Base-by-base conservation (phyloP, 2,113 vertebrate species). In the Mustelus asterias region DNA sequence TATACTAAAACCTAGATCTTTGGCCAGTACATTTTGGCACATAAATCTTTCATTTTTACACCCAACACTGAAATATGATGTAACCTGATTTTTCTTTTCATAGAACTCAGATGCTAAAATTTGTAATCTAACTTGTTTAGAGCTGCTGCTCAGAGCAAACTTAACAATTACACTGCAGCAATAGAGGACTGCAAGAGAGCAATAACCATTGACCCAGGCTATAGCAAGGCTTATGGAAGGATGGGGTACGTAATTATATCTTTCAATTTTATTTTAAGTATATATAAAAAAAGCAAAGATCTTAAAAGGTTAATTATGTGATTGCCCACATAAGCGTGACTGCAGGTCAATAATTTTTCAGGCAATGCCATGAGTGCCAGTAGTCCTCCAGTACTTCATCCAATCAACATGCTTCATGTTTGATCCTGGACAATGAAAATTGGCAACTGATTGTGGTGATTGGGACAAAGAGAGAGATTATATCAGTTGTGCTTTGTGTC, bases 151-250 rank as follows among this genome's bases (percentile, higher is more conserved):
- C 98, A 99, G 96, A 99, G 99, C 97, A 99, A 99, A 96, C 97
- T 99, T 96, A 98, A 98, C 83, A 98, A 99, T 95, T 99, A 99
- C 95, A 98, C 97, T 1, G 99, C 99, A 96, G 99, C 99, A 76
- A 99, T 98, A 89, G 98, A 97, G 60, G 99, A 99, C 94, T 99
- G 99, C 95, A 98, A 99, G 97, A 98, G 98, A 97, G 99, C 99
- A 93, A 99, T 99, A 89, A 98, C 98, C 58, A 99, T 99, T 33
- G 99, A 99, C 96, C 98, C 98, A 0, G 98, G 98, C 83, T 99
- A 99, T 98, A 99, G 99, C 97, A 99, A 99, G 97, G 99, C 99
- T 2, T 99, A 99, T 63, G 99, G 99, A 72, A 98, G 99, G 97
- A 99, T 99, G 99, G 99, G 99, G 99, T 99, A 98, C 98, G 98